Evolutionary conservation across 2,113 vertebrate species (phyloP).

Genomic region (Myodes glareolus): DNA sequence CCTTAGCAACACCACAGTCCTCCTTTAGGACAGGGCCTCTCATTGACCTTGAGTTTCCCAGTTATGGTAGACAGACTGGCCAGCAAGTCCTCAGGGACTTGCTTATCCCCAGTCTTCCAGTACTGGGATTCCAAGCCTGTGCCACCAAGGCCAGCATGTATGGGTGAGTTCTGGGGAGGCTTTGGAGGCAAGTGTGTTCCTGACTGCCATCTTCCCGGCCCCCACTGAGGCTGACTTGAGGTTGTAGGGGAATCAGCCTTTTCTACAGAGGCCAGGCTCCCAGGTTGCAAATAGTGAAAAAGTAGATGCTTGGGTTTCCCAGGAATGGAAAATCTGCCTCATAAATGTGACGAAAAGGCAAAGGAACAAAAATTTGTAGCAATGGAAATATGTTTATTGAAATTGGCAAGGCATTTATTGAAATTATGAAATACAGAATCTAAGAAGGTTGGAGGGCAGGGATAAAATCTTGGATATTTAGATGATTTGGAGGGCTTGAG

Average conservation of each 20-base stretch:
- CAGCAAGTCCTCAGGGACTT: neutral
- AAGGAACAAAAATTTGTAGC: neutral
- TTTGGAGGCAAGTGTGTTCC: neutral
- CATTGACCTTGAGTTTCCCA: neutral
- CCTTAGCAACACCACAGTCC: neutral
- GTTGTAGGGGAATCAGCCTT: neutral
- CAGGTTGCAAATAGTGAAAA: neutral
- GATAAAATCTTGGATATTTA: neutral
- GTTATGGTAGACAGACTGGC: neutral
- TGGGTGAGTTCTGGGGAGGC: neutral
- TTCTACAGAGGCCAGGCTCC: neutral
- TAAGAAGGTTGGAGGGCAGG: neutral
- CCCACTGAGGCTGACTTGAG: neutral
- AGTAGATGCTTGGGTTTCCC: neutral
- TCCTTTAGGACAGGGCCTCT: neutral
- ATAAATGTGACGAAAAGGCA: neutral
- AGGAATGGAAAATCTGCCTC: neutral
- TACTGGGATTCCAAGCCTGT: neutral
- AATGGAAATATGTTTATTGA: neutral
- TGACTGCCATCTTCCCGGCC: neutral
- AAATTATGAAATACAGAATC: conserved; percentile 37
- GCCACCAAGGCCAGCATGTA: neutral
- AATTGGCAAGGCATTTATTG: conserved; percentile 18
- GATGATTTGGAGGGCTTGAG: neutral
- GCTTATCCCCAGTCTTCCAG: no score